phyloP scores from a whole-genome alignment of 2,797 vertebrate genomes.

The Premnoplex brunnescens region DNA sequence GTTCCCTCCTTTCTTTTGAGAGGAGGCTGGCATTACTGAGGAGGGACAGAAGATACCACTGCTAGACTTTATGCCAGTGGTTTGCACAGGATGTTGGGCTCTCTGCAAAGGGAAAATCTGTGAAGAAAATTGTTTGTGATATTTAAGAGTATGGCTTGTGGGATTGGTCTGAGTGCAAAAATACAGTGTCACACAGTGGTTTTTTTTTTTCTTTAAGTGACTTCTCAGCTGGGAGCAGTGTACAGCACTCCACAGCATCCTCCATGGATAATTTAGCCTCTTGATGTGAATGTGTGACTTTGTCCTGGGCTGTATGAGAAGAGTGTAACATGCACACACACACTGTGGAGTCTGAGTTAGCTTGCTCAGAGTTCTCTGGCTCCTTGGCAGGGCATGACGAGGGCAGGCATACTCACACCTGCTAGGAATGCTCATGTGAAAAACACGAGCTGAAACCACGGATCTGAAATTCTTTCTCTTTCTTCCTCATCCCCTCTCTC shows the following conservation, averaged over 20 bases:
- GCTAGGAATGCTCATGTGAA: too few relatives aligned
- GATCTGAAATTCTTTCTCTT: neutral
- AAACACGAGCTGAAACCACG: neutral
- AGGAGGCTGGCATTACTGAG: neutral
- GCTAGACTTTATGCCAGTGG: neutral
- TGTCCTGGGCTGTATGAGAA: too few relatives aligned
- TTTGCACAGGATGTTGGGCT: neutral
- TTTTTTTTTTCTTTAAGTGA: too few relatives aligned
- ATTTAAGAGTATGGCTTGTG: neutral
- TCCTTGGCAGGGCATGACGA: too few relatives aligned
- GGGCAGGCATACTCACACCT: too few relatives aligned
- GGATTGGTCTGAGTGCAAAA: neutral
- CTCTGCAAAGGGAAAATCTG: neutral
- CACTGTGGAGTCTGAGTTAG: too few relatives aligned
- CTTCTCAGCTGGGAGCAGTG: too few relatives aligned
- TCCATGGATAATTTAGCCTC: too few relatives aligned
- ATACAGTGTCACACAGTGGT: neutral
- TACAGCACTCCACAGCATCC: too few relatives aligned
- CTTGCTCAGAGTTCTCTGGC: too few relatives aligned
- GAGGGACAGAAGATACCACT: neutral
- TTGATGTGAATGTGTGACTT: too few relatives aligned
- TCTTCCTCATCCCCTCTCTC: neutral
- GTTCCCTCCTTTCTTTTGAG: neutral
- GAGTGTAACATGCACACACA: too few relatives aligned
- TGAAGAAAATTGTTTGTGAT: neutral